phyloP scores from a whole-genome alignment of 2,797 vertebrate species.

The Propithecus deckenii region DNA sequence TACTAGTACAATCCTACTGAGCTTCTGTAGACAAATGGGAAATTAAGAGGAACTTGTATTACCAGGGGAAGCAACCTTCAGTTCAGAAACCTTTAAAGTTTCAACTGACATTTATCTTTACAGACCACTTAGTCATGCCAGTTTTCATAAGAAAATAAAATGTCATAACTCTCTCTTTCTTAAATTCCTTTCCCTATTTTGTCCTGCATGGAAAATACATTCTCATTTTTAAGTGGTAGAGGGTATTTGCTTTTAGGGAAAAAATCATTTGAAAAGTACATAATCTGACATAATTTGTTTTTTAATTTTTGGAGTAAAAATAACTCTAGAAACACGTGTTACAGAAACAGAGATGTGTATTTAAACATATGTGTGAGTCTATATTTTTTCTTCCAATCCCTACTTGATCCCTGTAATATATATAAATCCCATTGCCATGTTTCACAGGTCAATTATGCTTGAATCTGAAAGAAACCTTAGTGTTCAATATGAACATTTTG shows the following conservation, averaged over 20 bases:
- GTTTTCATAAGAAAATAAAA: slow-evolving; percentile 15
- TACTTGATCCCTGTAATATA: neutral
- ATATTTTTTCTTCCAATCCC: neutral
- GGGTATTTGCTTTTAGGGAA: neutral
- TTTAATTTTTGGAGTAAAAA: neutral
- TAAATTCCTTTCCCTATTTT: slow-evolving; percentile 30
- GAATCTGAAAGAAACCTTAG: neutral
- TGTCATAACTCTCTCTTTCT: neutral
- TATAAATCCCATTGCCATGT: neutral
- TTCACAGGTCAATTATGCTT: neutral
- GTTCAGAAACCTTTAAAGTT: neutral
- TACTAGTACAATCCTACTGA: neutral
- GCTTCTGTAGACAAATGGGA: slow-evolving; percentile 50
- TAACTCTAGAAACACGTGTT: neutral
- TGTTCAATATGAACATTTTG: neutral
- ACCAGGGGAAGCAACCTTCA: neutral
- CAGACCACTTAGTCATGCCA: slow-evolving; percentile 43
- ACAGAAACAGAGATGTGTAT: neutral
- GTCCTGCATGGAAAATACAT: neutral
- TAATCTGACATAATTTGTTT: neutral
- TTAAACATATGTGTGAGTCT: neutral
- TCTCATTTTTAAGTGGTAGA: neutral
- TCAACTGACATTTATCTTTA: slow-evolving; percentile 19
- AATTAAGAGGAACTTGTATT: slow-evolving; percentile 46
- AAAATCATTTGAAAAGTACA: neutral